A percentile compares a stretch with the other conserved stretches of the same genome.
Evolutionary conservation across 2,113 vertebrate genomes (phyloP).

Genomic region (Python bivittatus): DNA sequence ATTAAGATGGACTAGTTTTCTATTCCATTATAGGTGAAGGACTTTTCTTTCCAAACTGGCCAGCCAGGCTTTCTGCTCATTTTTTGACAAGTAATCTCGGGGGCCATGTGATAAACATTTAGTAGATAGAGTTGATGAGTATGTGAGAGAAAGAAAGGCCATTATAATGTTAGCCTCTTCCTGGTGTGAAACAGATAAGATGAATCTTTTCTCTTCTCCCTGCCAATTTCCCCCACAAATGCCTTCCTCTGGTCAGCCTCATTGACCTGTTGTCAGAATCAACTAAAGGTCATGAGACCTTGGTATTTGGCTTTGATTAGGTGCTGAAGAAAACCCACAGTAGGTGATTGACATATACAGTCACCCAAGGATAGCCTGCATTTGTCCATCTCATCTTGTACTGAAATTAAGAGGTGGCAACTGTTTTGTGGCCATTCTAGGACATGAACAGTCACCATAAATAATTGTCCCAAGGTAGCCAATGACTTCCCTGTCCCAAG

Average conservation of each 20-base stretch:
- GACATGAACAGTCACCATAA: slow-evolving; percentile 1
- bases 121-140: background rate
- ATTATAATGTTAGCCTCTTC: background rate
- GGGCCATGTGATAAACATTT: background rate
- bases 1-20: background rate
- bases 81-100: background rate
- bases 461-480: background rate
- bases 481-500: background rate
- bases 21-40: background rate
- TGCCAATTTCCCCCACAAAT: slow-evolving; percentile 5
- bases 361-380: background rate
- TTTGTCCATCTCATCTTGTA: background rate
- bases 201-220: background rate
- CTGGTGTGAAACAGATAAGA: background rate
- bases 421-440: background rate
- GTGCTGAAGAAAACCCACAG: slow-evolving; percentile 1
- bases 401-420: background rate
- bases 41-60: background rate
- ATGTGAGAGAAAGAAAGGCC: background rate
- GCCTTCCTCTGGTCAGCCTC: background rate
- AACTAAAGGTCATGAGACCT: background rate
- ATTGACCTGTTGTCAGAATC: background rate
- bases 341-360: background rate
- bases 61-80: background rate
- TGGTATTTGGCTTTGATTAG: slow-evolving; percentile 6